These are phyloP conservation scores for Prionailurus viverrinus DNA, from an alignment of 2,113 vertebrate genomes.

Conservation along the genomic window DNA sequence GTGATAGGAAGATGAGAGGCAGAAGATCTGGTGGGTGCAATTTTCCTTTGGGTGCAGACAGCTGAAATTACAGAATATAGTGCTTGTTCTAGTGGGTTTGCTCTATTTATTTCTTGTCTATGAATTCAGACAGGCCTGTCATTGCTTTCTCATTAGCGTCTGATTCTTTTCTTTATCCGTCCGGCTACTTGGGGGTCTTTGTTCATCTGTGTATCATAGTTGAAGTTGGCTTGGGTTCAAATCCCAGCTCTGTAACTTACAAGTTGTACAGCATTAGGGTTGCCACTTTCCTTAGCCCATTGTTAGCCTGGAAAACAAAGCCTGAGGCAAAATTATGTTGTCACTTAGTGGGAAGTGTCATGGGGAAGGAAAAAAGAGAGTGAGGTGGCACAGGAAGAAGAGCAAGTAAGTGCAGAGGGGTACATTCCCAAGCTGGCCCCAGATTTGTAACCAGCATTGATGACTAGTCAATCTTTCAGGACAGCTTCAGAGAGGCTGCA, in stretches of 20 bases:
- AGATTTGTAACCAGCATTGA: background rate
- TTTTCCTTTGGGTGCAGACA: background rate
- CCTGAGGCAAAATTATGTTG: background rate
- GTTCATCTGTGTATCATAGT: background rate
- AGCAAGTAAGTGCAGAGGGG: background rate
- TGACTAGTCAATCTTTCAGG: background rate
- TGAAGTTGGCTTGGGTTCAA: background rate
- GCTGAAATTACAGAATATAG: background rate
- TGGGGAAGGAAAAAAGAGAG: background rate
- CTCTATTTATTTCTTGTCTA: background rate
- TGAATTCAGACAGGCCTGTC: background rate
- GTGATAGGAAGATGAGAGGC: background rate
- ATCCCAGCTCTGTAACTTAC: background rate
- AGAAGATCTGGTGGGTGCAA: background rate
- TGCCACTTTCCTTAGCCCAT: background rate
- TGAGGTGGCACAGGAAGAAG: background rate
- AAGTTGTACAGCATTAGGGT: background rate
- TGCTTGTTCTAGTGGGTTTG: background rate
- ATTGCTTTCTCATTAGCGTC: background rate
- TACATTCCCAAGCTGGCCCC: background rate
- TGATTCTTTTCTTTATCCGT: background rate
- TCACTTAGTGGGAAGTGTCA: background rate
- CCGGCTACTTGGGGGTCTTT: background rate
- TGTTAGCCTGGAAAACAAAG: slow-evolving; percentile 10
- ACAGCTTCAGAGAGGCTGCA: background rate